Percentiles rank a stretch among this genome's conserved stretches.
These are phyloP conservation scores for Euwallacea fornicatus DNA, from an alignment of 1,140 invertebrate genomes.

Conservation along the genomic window DNA sequence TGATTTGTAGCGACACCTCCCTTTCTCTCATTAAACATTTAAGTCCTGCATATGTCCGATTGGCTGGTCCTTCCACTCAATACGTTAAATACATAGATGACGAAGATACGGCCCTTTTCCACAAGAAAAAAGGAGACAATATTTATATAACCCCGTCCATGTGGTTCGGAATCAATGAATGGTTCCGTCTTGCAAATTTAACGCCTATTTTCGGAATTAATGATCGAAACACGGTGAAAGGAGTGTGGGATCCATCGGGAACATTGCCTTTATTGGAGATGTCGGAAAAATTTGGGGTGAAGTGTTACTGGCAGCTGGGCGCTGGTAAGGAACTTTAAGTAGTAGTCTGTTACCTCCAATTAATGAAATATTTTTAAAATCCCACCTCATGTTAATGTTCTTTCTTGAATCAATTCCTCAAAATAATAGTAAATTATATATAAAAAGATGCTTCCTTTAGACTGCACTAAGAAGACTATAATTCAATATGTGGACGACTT, in stretches of 20 bases:
- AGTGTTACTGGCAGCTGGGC: slow-evolving; percentile 66
- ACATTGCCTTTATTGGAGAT: slow-evolving; percentile 59
- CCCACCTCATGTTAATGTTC: not conserved
- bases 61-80: slow-evolving; percentile 61
- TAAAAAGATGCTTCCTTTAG: slow-evolving; percentile 43
- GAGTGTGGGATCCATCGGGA: slow-evolving; percentile 58
- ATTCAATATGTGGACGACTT: slow-evolving; percentile 59
- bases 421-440: not conserved
- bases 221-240: slow-evolving; percentile 49
- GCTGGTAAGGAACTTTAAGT: slow-evolving; percentile 57
- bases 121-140: slow-evolving; percentile 31
- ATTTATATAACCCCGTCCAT: slow-evolving; percentile 46
- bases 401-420: no score
- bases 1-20: slow-evolving; percentile 54
- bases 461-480: slow-evolving; percentile 57
- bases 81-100: slow-evolving; percentile 55
- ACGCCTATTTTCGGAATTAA: slow-evolving; percentile 57
- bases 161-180: slow-evolving; percentile 56
- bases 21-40: slow-evolving; percentile 61
- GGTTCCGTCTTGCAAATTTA: slow-evolving; percentile 55
- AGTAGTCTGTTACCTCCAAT: slow-evolving; percentile 1
- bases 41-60: slow-evolving; percentile 62
- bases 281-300: slow-evolving; percentile 60
- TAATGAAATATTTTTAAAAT: not conserved
- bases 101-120: slow-evolving; percentile 42